Percentiles rank a stretch among this genome's conserved stretches.
phyloP scores from a whole-genome alignment of 2,797 vertebrate genomes.

The Ceyx erithaca region DNA sequence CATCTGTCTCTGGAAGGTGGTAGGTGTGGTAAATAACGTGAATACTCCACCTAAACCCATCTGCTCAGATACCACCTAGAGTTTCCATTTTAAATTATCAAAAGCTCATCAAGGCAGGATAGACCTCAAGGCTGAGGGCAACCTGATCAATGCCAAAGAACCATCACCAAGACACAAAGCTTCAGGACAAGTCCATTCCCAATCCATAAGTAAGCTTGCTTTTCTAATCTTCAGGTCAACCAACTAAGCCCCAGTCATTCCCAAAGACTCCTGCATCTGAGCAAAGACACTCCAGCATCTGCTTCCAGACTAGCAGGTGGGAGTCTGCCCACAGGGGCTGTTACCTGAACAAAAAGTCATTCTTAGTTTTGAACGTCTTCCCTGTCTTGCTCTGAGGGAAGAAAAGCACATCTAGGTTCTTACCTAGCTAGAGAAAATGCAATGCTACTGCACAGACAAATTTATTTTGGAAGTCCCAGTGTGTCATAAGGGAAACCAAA shows the following conservation, averaged over 20 bases:
- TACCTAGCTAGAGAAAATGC: background rate
- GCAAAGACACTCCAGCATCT: background rate
- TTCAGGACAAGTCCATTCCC: background rate
- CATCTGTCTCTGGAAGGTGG: background rate
- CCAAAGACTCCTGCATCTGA: background rate
- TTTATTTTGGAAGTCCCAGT: background rate
- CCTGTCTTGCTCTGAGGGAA: background rate
- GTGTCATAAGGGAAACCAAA: fast-evolving
- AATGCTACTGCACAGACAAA: background rate
- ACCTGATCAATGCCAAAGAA: background rate
- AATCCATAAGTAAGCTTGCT: background rate
- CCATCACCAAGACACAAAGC: background rate
- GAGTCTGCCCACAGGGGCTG: background rate
- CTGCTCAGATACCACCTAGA: background rate
- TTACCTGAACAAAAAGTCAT: background rate
- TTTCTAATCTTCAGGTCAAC: background rate
- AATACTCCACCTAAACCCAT: background rate
- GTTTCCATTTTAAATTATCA: background rate
- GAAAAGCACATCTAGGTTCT: background rate
- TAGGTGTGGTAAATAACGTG: fast-evolving
- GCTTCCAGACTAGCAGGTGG: background rate
- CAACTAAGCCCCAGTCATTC: background rate
- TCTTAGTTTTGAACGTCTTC: background rate
- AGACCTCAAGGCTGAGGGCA: background rate
- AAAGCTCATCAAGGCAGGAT: background rate